phyloP scores from a whole-genome alignment of 2,113 vertebrate genomes.

The Oreochromis aureus region DNA sequence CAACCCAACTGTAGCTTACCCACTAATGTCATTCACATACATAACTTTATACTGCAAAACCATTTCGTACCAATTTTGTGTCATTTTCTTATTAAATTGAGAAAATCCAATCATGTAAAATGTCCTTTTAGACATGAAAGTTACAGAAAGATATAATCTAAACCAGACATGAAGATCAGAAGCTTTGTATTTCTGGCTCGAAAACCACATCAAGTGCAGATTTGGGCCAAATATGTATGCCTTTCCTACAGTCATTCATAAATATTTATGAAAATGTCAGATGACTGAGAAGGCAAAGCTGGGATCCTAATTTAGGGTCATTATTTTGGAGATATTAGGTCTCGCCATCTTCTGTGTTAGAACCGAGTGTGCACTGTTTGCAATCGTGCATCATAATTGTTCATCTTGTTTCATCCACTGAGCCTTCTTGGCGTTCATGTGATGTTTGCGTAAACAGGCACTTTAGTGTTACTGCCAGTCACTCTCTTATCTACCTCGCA shows the following conservation, averaged over 20 bases:
- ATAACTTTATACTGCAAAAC: neutral
- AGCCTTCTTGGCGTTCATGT: conserved; percentile 12
- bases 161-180: neutral
- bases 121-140: neutral
- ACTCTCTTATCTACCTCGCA: neutral
- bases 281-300: neutral
- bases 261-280: conserved; percentile 29
- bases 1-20: neutral
- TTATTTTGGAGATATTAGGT: conserved; percentile 20
- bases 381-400: conserved; percentile 31
- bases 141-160: neutral
- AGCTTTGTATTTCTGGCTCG: neutral
- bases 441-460: conserved; percentile 27
- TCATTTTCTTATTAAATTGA: neutral
- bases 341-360: neutral
- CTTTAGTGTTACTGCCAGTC: neutral
- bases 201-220: neutral
- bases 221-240: neutral
- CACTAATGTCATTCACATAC: neutral
- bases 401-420: conserved; percentile 9
- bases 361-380: conserved; percentile 27
- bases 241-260: neutral
- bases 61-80: neutral
- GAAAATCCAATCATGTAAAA: neutral
- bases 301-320: conserved; percentile 8